Conservation (phyloP, 2,888 invertebrate genomes). For the Eustalomyia histrio region DNA sequence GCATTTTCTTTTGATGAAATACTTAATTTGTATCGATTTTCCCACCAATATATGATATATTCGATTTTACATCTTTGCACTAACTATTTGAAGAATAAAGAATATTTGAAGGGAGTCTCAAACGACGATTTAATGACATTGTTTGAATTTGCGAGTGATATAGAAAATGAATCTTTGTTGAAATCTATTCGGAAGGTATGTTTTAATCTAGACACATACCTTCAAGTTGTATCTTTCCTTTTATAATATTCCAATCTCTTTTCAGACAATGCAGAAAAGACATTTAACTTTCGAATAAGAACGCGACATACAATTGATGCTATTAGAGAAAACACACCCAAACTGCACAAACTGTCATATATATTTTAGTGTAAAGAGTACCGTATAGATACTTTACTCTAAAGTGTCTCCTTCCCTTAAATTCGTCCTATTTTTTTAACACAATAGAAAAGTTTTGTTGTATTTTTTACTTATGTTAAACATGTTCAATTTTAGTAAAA, state of each 20-base stretch:
- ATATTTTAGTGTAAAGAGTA: no score
- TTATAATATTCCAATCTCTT: neutral
- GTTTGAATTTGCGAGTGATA: neutral
- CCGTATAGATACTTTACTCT: no score
- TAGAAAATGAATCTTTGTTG: neutral
- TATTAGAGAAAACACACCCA: no score
- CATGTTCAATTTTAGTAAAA: no score
- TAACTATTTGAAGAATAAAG: neutral
- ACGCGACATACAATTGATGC: no score
- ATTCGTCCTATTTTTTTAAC: no score
- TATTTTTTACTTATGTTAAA: no score
- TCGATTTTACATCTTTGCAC: conserved; percentile 1
- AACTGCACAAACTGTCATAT: no score
- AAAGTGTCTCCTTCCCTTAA: neutral
- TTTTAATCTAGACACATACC: no score
- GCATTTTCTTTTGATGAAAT: neutral
- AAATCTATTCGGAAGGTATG: neutral
- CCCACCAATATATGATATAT: conserved; percentile 26
- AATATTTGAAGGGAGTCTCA: neutral
- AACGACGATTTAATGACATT: neutral
- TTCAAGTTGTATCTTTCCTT: neutral
- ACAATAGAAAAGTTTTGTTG: no score
- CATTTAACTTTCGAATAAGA: neutral
- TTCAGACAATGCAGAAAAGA: neutral
- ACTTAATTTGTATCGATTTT: conserved; percentile 10